phyloP scores from a whole-genome alignment of 2,797 vertebrate species.

The Dryobates pubescens region DNA sequence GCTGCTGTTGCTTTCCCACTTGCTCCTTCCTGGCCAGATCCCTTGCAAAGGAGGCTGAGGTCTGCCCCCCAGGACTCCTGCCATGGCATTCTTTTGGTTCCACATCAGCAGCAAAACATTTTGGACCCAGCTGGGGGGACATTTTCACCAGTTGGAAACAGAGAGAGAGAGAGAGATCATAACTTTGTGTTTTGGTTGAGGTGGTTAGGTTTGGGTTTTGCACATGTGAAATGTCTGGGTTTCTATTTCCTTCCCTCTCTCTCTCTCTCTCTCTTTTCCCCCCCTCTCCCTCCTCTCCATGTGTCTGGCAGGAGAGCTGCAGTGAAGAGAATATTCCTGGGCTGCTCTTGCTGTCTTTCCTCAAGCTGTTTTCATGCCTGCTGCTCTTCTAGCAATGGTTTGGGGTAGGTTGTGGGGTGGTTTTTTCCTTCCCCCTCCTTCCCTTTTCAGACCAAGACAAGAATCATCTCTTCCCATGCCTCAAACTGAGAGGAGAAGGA shows the following conservation, averaged over 20 bases:
- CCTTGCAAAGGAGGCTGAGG: rapidly evolving
- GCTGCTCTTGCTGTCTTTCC: not conserved
- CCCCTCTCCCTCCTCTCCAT: not conserved
- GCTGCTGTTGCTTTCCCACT: not conserved
- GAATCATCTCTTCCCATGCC: not conserved
- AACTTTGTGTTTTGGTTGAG: not conserved
- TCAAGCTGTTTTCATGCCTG: not conserved
- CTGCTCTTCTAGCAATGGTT: not conserved
- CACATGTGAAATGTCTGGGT: constrained; percentile 10
- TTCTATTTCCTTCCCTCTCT: not conserved
- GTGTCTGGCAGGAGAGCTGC: constrained; percentile 15
- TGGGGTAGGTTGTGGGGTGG: no score
- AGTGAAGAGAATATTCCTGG: not conserved
- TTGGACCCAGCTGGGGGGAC: not conserved
- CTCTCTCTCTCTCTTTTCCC: no score
- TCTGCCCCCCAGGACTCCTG: not conserved
- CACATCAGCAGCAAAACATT: not conserved
- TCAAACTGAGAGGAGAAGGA: not conserved
- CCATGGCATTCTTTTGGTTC: not conserved
- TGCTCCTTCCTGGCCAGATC: not conserved
- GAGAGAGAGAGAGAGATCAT: no score
- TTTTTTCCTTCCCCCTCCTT: rapidly evolving
- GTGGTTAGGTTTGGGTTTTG: not conserved
- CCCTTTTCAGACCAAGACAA: not conserved
- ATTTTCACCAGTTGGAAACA: not conserved